Base-by-base conservation (phyloP, 2,797 vertebrate genomes). In the Labroides dimidiatus region DNA sequence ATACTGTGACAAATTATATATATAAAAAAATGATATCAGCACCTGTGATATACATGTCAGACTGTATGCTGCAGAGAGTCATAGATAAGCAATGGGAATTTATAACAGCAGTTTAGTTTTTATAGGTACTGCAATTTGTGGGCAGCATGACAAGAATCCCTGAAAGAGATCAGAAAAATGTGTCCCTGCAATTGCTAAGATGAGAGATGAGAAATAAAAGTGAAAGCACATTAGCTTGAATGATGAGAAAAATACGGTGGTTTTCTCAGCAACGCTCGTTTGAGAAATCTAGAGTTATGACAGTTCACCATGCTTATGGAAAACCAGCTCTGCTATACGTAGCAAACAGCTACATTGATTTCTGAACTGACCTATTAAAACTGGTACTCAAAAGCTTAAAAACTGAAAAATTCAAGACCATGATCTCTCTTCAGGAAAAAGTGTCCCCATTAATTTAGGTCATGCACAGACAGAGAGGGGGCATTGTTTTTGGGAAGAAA, bases 101-200 rank as follows among this genome's bases (percentile, higher is more conserved):
- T 88, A 87, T 61, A 72, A 72, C 14, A 15, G 74, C 1, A 10
- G 55, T 74, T 88, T 86, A 66, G 84, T 84, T 90, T 86, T 84
- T 84, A 90, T 75, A 64, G 76, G 65, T 65, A 63, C 64, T 0
- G 49, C 56, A 74, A 44, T 66, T 72, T 55, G 69, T 74, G 77
- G 81, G 65, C 74, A 85, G 57, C 1, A 17, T 61, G 78, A 87
- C 77, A 72, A 69, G 62, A 71, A 24, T 36, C 17, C 27, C 48
- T 21, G 48, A 55, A 67, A 77, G 45, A 69, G 48, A 60, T 41
- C 6, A 60, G 30, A 78, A 74, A 74, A 78, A 80, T 43, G 53
- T 62, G 53, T 64, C 58, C 61, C 47, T 15, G 42, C 55, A 50
- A 14, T 30, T 36, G 44, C 52, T 69, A 48, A 63, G 57, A 77